A percentile compares a stretch with the other conserved stretches of the same genome.
These are phyloP conservation scores for Hemicentrotus pulcherrimus DNA, from an alignment of 35 echinoderm and acorn worm species.

Conservation along the genomic window DNA sequence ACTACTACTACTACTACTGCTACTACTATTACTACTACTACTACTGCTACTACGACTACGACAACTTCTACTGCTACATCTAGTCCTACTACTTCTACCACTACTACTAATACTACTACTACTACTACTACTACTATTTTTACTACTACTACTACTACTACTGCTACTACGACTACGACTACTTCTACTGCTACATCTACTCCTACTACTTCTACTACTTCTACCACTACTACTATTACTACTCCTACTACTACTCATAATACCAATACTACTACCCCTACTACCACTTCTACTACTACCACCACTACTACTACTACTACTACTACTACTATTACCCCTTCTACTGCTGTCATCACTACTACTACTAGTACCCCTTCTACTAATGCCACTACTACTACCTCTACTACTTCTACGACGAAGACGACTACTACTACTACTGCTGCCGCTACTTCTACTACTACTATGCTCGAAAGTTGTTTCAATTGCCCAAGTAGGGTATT, in stretches of 20 bases:
- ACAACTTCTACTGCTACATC: background rate
- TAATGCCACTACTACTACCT: background rate
- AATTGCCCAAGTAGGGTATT: too few relatives aligned
- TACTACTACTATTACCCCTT: background rate
- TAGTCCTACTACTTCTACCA: background rate
- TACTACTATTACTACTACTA: too few relatives aligned
- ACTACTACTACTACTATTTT: too few relatives aligned
- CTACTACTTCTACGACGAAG: background rate
- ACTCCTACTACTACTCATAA: background rate
- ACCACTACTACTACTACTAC: background rate
- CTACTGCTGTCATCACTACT: background rate
- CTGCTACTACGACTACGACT: too few relatives aligned
- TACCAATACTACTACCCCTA: background rate
- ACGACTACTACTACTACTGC: background rate
- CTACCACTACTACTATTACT: background rate
- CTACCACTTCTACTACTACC: background rate
- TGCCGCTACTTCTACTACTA: background rate
- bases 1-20: too few relatives aligned
- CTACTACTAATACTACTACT: background rate
- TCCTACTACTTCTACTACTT: too few relatives aligned
- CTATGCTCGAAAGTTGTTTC: background rate
- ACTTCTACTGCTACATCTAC: too few relatives aligned
- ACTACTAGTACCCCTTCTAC: background rate
- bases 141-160: too few relatives aligned
- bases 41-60: too few relatives aligned